Percentiles rank a stretch among this genome's conserved stretches.
These are phyloP conservation scores for Lasius fuliginosus DNA, from an alignment of 2,888 invertebrate genomes.

Conservation along the genomic window DNA sequence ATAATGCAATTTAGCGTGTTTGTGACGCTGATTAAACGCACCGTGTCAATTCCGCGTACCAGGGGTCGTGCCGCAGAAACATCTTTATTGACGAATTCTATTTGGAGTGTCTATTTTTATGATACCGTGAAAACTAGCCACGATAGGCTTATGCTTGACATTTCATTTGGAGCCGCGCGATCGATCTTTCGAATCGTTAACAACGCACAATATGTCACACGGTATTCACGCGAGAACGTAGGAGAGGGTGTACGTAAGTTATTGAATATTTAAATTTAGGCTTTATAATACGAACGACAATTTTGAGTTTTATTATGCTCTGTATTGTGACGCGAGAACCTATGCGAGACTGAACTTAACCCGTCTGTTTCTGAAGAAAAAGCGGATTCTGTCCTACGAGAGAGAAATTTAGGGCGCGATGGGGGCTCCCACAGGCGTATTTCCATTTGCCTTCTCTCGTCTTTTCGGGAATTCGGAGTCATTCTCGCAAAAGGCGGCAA, in stretches of 20 bases:
- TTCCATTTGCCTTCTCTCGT: slow-evolving; percentile 68
- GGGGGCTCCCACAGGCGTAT: slow-evolving; percentile 65
- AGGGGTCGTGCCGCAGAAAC: slow-evolving; percentile 55
- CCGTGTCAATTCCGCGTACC: slow-evolving; percentile 20
- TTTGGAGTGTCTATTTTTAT: slow-evolving; percentile 66
- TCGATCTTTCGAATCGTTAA: slow-evolving; percentile 16
- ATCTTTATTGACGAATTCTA: slow-evolving; percentile 65
- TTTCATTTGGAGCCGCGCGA: slow-evolving; percentile 57
- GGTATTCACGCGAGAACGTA: not conserved
- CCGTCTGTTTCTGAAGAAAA: slow-evolving; percentile 56
- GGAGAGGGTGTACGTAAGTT: not conserved
- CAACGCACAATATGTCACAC: slow-evolving; percentile 19
- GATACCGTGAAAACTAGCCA: slow-evolving; percentile 41
- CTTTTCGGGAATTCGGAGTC: slow-evolving; percentile 68
- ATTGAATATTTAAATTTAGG: slow-evolving; percentile 8
- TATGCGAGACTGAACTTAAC: slow-evolving; percentile 42
- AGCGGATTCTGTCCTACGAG: slow-evolving; percentile 14
- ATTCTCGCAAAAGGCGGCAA: slow-evolving; percentile 76
- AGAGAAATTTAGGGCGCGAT: slow-evolving; percentile 16
- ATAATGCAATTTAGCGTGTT: slow-evolving; percentile 19
- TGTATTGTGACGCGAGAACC: not conserved
- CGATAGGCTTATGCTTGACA: slow-evolving; percentile 57
- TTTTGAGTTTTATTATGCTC: not conserved
- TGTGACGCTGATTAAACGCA: slow-evolving; percentile 18
- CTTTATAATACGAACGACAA: slow-evolving; percentile 13